Conservation (phyloP, 2,888 invertebrate genomes). For the Odontocolon sp. region DNA sequence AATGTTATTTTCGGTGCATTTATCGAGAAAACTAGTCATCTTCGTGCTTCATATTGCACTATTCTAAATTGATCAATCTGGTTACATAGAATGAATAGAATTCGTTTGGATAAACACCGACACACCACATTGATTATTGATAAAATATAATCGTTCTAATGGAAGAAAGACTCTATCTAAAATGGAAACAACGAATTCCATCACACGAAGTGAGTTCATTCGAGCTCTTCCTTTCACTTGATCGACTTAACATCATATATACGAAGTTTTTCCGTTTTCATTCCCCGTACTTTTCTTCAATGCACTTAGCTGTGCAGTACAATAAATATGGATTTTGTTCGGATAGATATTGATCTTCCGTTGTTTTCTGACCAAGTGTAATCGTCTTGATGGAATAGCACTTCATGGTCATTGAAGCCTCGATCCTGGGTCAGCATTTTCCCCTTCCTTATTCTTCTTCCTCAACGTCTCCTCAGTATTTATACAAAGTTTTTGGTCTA, state of each 20-base stretch:
- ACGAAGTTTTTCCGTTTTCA: neutral
- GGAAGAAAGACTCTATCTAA: too few relatives aligned
- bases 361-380: too few relatives aligned
- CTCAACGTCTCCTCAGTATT: slow-evolving; percentile 34
- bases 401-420: slow-evolving; percentile 60
- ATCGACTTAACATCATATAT: neutral
- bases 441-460: neutral
- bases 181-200: too few relatives aligned
- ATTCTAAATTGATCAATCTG: neutral
- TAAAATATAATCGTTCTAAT: neutral
- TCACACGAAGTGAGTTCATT: neutral
- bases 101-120: neutral
- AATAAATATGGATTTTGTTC: too few relatives aligned
- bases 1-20: slow-evolving; percentile 39
- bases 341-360: neutral
- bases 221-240: neutral
- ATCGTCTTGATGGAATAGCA: slow-evolving; percentile 54
- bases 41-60: neutral
- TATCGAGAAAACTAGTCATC: slow-evolving; percentile 3
- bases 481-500: slow-evolving; percentile 51
- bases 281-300: too few relatives aligned
- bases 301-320: too few relatives aligned
- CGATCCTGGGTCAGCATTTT: slow-evolving; percentile 14
- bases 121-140: neutral
- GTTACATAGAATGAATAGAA: neutral